phyloP scores from a whole-genome alignment of 2,113 vertebrate species.

The Atractosteus spatula region DNA sequence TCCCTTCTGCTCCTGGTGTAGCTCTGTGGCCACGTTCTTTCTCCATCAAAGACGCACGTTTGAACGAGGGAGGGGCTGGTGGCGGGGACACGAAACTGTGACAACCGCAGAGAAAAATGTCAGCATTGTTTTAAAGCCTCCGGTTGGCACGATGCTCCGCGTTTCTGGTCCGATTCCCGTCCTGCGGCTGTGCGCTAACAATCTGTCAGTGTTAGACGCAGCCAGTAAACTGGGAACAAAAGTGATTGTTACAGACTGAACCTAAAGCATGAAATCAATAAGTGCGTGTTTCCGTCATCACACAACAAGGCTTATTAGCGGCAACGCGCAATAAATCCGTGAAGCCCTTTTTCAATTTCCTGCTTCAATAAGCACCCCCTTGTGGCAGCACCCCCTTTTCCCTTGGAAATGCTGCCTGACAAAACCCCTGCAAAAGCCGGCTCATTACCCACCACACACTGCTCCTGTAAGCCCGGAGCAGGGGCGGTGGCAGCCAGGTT shows the following conservation, averaged over 20 bases:
- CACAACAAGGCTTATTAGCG: constrained; percentile 42
- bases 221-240: constrained; percentile 1
- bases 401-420: constrained; percentile 20
- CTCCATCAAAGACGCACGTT: too few species aligned
- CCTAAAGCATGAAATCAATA: constrained; percentile 28
- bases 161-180: not conserved
- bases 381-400: constrained; percentile 11
- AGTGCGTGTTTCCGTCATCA: constrained; percentile 28
- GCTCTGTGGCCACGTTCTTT: too few species aligned
- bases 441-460: constrained; percentile 1
- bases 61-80: too few species aligned
- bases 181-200: constrained; percentile 11
- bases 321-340: constrained; percentile 25
- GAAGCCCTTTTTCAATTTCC: constrained; percentile 42
- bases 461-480: not conserved
- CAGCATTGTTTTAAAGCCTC: too few species aligned
- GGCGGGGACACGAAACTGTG: too few species aligned
- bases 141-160: too few species aligned
- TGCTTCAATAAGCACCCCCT: constrained; percentile 38
- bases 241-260: constrained; percentile 11
- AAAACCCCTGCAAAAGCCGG: not conserved
- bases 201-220: constrained; percentile 22
- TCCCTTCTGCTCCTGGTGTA: too few species aligned
- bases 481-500: not conserved
- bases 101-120: too few species aligned